Evolutionary conservation across 1,140 invertebrate genomes (phyloP).

Genomic region (Lysiphlebus fabarum): DNA sequence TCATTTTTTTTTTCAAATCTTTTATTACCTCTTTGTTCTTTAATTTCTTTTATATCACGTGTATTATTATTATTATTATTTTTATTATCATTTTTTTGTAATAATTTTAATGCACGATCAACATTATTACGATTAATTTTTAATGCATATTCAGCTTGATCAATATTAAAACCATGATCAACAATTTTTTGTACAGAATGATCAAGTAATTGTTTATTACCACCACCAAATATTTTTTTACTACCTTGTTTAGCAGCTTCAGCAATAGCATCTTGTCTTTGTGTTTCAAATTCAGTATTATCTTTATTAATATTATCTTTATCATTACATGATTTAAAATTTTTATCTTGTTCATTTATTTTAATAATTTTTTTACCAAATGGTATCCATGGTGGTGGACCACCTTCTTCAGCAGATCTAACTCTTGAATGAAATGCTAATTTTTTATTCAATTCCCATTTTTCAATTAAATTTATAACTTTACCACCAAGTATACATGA

Average conservation of each 20-base stretch:
- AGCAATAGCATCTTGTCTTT: conserved; percentile 81
- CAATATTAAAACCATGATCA: conserved; percentile 74
- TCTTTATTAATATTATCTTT: conserved; percentile 62
- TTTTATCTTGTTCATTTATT: conserved; percentile 60
- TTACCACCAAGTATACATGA: conserved; percentile 73
- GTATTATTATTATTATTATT: conserved; percentile 31
- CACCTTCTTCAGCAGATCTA: conserved; percentile 62
- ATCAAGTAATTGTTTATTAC: conserved; percentile 73
- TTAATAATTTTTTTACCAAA: conserved; percentile 77
- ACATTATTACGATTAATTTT: conserved; percentile 72
- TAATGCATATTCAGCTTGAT: conserved; percentile 73
- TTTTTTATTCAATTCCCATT: conserved; percentile 83
- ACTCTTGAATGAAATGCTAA: conserved; percentile 69
- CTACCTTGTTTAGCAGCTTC: conserved; percentile 73
- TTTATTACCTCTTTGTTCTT: conserved; percentile 46
- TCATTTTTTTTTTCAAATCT: conserved; percentile 60
- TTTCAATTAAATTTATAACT: conserved; percentile 79
- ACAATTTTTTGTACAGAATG: conserved; percentile 77
- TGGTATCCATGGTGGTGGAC: conserved; percentile 86
- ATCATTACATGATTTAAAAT: conserved; percentile 69
- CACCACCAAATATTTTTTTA: conserved; percentile 64
- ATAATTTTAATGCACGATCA: conserved; percentile 66
- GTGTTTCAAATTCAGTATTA: conserved; percentile 80
- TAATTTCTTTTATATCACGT: conserved; percentile 37
- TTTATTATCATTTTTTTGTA: conserved; percentile 60